A percentile compares a stretch with the other conserved stretches of the same genome.
These are phyloP conservation scores for Aphodius sticticus DNA, from an alignment of 2,888 invertebrate species.

Conservation along the genomic window DNA sequence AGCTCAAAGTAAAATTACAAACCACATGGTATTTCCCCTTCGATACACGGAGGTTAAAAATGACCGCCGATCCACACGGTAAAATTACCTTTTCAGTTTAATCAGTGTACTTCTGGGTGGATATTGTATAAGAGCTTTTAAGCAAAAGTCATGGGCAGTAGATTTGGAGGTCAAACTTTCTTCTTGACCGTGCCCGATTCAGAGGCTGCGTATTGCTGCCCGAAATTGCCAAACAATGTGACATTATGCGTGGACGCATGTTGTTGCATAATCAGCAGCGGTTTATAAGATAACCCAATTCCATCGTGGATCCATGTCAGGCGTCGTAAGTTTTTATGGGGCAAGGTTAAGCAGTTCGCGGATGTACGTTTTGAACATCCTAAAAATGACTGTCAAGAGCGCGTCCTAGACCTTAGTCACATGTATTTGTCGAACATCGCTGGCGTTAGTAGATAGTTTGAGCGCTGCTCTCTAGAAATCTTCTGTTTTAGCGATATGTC, in stretches of 20 bases:
- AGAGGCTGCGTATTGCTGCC: background rate
- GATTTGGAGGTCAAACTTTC: conserved; percentile 17
- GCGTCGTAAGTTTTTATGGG: conserved; percentile 36
- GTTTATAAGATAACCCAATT: conserved; percentile 40
- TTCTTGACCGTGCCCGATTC: background rate
- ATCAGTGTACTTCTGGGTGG: background rate
- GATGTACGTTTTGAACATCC: conserved; percentile 36
- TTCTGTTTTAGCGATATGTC: conserved; percentile 50
- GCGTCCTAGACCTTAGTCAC: conserved; percentile 39
- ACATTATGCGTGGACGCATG: background rate
- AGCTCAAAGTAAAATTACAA: too few relatives aligned
- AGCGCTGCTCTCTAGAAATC: conserved; percentile 49
- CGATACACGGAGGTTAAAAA: too few relatives aligned
- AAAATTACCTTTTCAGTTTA: too few relatives aligned
- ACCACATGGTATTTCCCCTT: too few relatives aligned
- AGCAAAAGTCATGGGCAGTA: background rate
- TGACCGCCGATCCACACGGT: too few relatives aligned
- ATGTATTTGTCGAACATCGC: background rate
- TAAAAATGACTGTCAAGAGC: conserved; percentile 33
- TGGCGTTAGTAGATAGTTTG: conserved; percentile 47
- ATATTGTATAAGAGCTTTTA: background rate
- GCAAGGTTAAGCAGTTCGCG: conserved; percentile 39
- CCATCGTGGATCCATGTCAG: conserved; percentile 35
- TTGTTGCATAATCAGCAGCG: conserved; percentile 34
- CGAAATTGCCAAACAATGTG: background rate